Percentiles rank a stretch among this genome's conserved stretches.
phyloP scores from a whole-genome alignment of 1,140 invertebrate genomes.

The Samia ricini region DNA sequence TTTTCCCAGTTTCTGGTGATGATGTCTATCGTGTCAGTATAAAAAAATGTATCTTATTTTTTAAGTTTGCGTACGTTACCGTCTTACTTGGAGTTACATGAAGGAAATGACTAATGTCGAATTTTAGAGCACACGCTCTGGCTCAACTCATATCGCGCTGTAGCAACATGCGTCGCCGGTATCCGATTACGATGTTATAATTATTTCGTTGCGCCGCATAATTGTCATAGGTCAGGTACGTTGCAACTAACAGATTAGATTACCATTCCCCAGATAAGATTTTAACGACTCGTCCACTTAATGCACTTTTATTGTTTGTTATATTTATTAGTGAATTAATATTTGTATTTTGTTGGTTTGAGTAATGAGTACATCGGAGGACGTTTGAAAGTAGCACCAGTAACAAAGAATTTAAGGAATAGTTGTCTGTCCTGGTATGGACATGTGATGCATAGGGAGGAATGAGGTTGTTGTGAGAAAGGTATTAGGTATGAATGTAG shows the following conservation, averaged over 20 bases:
- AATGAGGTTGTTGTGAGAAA: no score
- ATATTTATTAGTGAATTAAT: no score
- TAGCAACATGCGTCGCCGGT: conserved; percentile 41
- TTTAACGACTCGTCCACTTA: conserved; percentile 15
- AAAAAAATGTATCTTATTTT: no score
- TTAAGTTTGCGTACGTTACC: neutral
- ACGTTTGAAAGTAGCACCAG: no score
- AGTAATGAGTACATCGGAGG: neutral
- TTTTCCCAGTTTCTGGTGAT: no score
- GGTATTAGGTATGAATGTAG: no score
- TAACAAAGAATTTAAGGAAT: no score
- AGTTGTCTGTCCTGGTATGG: no score
- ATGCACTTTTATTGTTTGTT: neutral
- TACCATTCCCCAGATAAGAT: conserved; percentile 40
- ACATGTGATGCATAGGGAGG: no score
- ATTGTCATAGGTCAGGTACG: conserved; percentile 64
- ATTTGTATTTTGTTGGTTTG: neutral
- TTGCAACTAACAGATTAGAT: conserved; percentile 56
- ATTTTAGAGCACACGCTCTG: neutral
- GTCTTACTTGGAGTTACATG: neutral
- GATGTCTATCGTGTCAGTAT: no score
- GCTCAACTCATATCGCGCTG: neutral
- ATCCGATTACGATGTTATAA: conserved; percentile 46
- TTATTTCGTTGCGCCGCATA: conserved; percentile 31
- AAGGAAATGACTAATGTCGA: neutral